Evolutionary conservation across 2,797 vertebrate genomes (phyloP).

Genomic region (Lepus oiostolus): DNA sequence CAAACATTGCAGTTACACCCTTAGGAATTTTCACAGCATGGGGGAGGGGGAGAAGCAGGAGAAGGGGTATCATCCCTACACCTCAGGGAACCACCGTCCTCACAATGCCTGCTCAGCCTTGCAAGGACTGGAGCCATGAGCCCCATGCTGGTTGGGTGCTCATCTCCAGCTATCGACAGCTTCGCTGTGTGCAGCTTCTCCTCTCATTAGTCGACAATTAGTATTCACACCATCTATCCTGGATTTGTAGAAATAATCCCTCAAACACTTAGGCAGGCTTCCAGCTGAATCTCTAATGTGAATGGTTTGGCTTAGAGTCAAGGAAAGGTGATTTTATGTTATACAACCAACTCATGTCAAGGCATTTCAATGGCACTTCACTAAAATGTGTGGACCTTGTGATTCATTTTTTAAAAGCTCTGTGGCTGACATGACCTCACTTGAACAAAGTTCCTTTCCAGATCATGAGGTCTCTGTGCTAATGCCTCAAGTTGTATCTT

Average conservation of each 20-base stretch:
- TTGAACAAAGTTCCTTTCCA: constrained; percentile 73
- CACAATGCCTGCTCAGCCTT: neutral
- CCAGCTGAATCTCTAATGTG: constrained; percentile 75
- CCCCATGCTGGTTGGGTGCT: neutral
- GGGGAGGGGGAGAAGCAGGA: neutral
- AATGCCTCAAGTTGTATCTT: constrained; percentile 59
- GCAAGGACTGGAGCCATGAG: neutral
- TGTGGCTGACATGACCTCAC: constrained; percentile 67
- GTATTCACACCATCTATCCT: constrained; percentile 39
- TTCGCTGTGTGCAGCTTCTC: neutral
- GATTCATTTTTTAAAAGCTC: constrained; percentile 74
- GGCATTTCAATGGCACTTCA: constrained; percentile 67
- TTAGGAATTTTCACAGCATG: neutral
- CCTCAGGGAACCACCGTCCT: neutral
- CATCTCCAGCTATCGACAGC: neutral
- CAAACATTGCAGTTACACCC: neutral
- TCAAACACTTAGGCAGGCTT: constrained; percentile 62
- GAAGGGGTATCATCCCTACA: neutral
- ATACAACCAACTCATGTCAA: constrained; percentile 70
- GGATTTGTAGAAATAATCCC: constrained; percentile 71
- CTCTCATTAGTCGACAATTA: constrained; percentile 62
- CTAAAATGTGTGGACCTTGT: constrained; percentile 59
- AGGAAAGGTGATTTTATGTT: constrained; percentile 75
- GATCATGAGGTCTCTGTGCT: constrained; percentile 52
- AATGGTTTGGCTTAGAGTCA: constrained; percentile 69